Conservation (phyloP, 2,888 invertebrate genomes). For the Kuschelorhynchus macadamiae region DNA sequence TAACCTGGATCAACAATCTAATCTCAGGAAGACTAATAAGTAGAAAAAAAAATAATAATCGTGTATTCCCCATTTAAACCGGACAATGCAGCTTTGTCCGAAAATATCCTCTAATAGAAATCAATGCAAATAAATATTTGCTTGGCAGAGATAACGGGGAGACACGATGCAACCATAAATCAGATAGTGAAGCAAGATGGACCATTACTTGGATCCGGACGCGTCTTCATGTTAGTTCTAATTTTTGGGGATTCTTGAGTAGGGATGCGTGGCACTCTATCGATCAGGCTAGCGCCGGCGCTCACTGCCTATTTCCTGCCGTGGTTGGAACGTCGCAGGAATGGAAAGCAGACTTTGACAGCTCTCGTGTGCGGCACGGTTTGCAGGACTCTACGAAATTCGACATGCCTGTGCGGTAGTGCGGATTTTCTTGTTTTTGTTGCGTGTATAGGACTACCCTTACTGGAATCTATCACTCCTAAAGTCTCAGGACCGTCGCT, state of each 20-base stretch:
- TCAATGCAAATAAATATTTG: too few species aligned
- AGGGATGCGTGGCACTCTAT: constrained; percentile 62
- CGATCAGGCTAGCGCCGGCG: constrained; percentile 63
- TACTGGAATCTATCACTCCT: constrained; percentile 13
- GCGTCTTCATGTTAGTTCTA: constrained; percentile 43
- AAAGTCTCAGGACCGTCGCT: constrained; percentile 20
- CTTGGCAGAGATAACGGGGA: constrained; percentile 29
- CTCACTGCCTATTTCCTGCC: constrained; percentile 39
- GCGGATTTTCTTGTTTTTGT: constrained; percentile 33
- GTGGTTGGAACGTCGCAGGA: constrained; percentile 41
- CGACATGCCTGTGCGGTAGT: constrained; percentile 45
- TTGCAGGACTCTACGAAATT: constrained; percentile 27
- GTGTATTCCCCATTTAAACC: too few species aligned
- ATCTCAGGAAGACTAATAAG: too few species aligned
- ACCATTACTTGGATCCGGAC: constrained; percentile 40
- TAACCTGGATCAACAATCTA: too few species aligned
- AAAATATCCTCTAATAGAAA: too few species aligned
- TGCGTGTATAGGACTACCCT: constrained; percentile 9
- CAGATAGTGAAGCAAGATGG: constrained; percentile 42
- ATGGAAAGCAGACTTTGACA: constrained; percentile 43
- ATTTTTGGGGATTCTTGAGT: constrained; percentile 55
- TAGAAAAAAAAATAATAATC: too few species aligned
- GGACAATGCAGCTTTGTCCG: too few species aligned
- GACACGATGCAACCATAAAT: constrained; percentile 40
- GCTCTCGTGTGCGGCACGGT: constrained; percentile 43